A percentile compares a stretch with the other conserved stretches of the same genome.
Evolutionary conservation across 2,888 invertebrate species (phyloP).

Genomic region (Epirrhoe tristata): DNA sequence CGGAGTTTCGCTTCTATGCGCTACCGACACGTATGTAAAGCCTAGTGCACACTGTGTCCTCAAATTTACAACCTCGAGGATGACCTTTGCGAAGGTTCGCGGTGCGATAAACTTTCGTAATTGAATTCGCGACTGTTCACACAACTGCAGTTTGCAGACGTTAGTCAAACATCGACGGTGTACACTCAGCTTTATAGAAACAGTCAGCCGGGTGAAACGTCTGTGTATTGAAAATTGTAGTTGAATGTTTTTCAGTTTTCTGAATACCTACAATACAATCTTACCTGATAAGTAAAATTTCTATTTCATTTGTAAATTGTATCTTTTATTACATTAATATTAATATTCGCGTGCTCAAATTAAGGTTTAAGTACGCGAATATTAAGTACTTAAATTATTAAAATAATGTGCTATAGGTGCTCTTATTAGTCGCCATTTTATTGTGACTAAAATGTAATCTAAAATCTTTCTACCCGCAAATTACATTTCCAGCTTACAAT

Average conservation of each 20-base stretch:
- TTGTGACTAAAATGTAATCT: conserved; percentile 3
- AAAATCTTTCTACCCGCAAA: conserved; percentile 17
- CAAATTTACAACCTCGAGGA: conserved; percentile 50
- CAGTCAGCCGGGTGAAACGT: background rate
- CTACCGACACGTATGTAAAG: conserved; percentile 12
- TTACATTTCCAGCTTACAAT: conserved; percentile 32
- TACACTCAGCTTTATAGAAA: conserved; percentile 36
- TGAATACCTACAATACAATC: too few species aligned
- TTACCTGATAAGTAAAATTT: too few species aligned
- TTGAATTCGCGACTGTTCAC: conserved; percentile 52
- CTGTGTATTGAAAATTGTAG: too few species aligned
- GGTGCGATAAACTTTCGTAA: conserved; percentile 65
- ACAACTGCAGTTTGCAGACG: conserved; percentile 44
- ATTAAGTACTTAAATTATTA: too few species aligned
- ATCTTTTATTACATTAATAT: too few species aligned
- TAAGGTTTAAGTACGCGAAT: too few species aligned
- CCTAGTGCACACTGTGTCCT: conserved; percentile 40
- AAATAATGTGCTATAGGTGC: too few species aligned
- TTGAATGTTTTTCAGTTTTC: too few species aligned
- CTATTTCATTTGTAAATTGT: too few species aligned
- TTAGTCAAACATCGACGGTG: conserved; percentile 31
- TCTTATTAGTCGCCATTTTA: background rate
- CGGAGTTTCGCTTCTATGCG: conserved; percentile 24
- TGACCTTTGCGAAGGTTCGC: conserved; percentile 58
- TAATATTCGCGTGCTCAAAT: too few species aligned